Base-by-base conservation (phyloP, 2,113 vertebrate genomes). In the Oryctolagus cuniculus region DNA sequence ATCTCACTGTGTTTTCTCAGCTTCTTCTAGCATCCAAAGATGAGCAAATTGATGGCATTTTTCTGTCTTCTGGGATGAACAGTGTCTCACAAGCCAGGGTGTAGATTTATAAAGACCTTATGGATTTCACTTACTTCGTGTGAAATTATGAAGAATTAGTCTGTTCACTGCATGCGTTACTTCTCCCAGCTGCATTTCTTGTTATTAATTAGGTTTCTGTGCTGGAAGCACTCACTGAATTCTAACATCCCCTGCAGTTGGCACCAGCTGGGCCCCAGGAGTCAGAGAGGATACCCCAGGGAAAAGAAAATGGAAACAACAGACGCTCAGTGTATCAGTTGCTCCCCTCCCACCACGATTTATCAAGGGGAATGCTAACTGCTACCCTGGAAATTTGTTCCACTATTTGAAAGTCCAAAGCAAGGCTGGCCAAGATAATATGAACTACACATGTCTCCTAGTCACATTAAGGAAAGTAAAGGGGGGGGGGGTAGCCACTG, bases 101-200 rank as follows among this genome's bases (percentile, higher is more conserved):
- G 67, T 8, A 15, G 64, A 27, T 1, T 74, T 70, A 16, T 61
- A n/a, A 61, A 82, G 77, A 90, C 78, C 79, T 83, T 1, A 22
- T 11, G 84, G 61, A 51, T 49, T 85, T 85, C 85, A 72, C 24
- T 85, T n/a, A 70, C 34, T 79, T 92, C 55, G n/a, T 25, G 4
- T 17, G 87, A 79, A 77, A 44, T 55, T 69, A 38, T 10, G 64
- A 92, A 96, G 66, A 66, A 49, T 34, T 11, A 6, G 63, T 36
- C 87, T 55, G 15, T 80, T 34, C 64, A 38, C 51, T 83, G 49
- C 29, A 17, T 24, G 36, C 24, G 36, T 63, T 53, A 2, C 44
- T 22, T 80, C 91, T 84, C 87, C 89, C 95, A 77, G 72, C 91
- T 94, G 82, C 64, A 2, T 51, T 74, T 91, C 93, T 89, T 74